A percentile compares a stretch with the other conserved stretches of the same genome.
Evolutionary conservation across 2,888 invertebrate genomes (phyloP).

Genomic region (Drosophila fulvimacula): DNA sequence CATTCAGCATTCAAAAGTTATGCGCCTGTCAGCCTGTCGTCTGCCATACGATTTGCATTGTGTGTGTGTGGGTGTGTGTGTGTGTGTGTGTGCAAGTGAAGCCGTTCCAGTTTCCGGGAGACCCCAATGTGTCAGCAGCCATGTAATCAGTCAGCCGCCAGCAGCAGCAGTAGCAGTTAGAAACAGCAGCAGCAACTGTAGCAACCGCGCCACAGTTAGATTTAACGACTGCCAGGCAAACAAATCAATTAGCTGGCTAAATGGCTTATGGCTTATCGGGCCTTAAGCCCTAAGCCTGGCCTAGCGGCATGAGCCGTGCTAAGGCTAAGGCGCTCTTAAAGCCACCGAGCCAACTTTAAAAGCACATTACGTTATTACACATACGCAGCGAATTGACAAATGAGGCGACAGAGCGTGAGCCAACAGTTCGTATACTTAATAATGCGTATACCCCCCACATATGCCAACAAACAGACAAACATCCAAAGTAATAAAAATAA

Average conservation of each 20-base stretch:
- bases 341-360: slow-evolving; percentile 17
- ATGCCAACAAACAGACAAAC: slow-evolving; percentile 13
- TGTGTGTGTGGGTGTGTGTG: background rate
- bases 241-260: slow-evolving; percentile 62
- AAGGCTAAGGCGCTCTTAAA: slow-evolving; percentile 22
- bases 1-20: slow-evolving; percentile 41
- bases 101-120: slow-evolving; percentile 50
- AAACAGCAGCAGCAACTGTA: slow-evolving; percentile 16
- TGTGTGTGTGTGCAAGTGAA: slow-evolving; percentile 29
- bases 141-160: slow-evolving; percentile 58
- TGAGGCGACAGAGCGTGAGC: slow-evolving; percentile 25
- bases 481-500: slow-evolving; percentile 36
- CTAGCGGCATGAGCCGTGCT: slow-evolving; percentile 1
- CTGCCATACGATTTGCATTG: slow-evolving; percentile 43
- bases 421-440: slow-evolving; percentile 21
- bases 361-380: slow-evolving; percentile 31
- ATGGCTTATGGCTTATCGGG: slow-evolving; percentile 56
- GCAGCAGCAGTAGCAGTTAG: background rate
- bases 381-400: slow-evolving; percentile 38
- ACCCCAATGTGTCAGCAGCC: slow-evolving; percentile 62
- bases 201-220: slow-evolving; percentile 4
- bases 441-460: slow-evolving; percentile 8
- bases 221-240: slow-evolving; percentile 21
- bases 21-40: slow-evolving; percentile 51
- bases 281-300: slow-evolving; percentile 33